Evolutionary conservation across 2,797 vertebrate species (phyloP), one percentile per base, ranked within the genome.

Genomic region (Manis javanica): DNA sequence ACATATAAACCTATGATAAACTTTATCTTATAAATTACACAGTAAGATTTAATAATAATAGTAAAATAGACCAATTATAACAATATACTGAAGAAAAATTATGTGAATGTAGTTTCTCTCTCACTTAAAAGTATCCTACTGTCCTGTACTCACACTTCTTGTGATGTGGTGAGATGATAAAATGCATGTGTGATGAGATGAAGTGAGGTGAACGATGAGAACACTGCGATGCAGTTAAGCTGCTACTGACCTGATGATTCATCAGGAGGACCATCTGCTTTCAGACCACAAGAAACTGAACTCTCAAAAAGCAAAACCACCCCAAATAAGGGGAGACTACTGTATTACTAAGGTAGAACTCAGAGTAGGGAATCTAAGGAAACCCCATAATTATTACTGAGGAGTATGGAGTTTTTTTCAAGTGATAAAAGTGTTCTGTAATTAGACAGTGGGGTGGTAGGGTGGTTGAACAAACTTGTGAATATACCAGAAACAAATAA

Each of bases 401-500:
- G 55, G 49, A 92, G 7, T 49, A 51, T 18, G 12, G 7, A 69
- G 37, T 49, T 95, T 84, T 91, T 71, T n/a, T 42, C 46, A 31
- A 75, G 15, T 68, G 57, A 74, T 86, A 24, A 87, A 94, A 93
- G 86, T 64, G 61, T 85, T 82, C 51, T 68, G 46, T 37, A 92
- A 69, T 83, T 74, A 88, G 78, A 78, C 0, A 64, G 49, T 55
- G 19, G 16, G 1, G 49, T 5, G 64, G n/a, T 57, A 46, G 79
- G 2, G 21, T 78, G 19, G 26, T 11, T 59, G 24, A 9, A 66
- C 55, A 75, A 61, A 14, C 71, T 57, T 72, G 49, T 91, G 37
- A 84, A 90, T 61, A 92, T 34, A 82, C 14, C 89, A 72, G 95
- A 93, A 94, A 7, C 3, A 49, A 51, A 59, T 82, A 75, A 87